Evolutionary conservation across 2,888 invertebrate genomes (phyloP).

Genomic region (Parelbella ahira): DNA sequence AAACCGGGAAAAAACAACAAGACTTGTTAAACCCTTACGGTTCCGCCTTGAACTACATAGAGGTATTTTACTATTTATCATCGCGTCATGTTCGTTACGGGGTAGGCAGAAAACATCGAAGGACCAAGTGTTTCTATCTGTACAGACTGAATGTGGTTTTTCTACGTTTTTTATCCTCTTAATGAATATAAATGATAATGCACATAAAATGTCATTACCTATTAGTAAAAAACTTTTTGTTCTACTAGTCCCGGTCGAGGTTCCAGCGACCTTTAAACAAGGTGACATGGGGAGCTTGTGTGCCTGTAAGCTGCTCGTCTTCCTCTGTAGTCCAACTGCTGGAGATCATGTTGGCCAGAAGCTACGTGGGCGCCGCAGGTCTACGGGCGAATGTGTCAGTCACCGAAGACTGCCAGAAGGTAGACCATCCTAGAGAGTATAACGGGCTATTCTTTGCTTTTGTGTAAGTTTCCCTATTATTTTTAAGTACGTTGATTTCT

Average conservation of each 20-base stretch:
- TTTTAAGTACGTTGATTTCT: too few species aligned
- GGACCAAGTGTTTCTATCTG: too few species aligned
- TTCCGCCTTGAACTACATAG: slow-evolving; percentile 66
- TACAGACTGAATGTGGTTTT: too few species aligned
- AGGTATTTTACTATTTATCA: too few species aligned
- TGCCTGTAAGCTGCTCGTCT: slow-evolving; percentile 67
- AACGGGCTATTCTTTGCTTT: slow-evolving; percentile 54
- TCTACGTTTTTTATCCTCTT: too few species aligned
- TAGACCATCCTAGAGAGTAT: slow-evolving; percentile 40
- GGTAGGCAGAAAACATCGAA: too few species aligned
- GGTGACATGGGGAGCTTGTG: slow-evolving; percentile 79
- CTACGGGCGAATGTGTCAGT: slow-evolving; percentile 50
- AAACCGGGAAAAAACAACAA: slow-evolving; percentile 38
- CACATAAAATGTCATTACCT: too few species aligned
- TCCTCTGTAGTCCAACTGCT: slow-evolving; percentile 52
- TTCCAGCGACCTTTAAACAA: slow-evolving; percentile 55
- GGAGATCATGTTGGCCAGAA: slow-evolving; percentile 52
- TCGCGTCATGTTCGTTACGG: too few species aligned
- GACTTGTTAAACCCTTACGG: slow-evolving; percentile 56
- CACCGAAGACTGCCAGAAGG: slow-evolving; percentile 52
- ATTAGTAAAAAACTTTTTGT: too few species aligned
- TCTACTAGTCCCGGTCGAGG: slow-evolving; percentile 52
- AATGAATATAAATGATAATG: too few species aligned
- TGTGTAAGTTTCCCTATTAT: slow-evolving; percentile 55
- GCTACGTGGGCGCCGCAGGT: slow-evolving; percentile 62